phyloP scores from a whole-genome alignment of 2,113 vertebrate species.

The Climacteris rufus region DNA sequence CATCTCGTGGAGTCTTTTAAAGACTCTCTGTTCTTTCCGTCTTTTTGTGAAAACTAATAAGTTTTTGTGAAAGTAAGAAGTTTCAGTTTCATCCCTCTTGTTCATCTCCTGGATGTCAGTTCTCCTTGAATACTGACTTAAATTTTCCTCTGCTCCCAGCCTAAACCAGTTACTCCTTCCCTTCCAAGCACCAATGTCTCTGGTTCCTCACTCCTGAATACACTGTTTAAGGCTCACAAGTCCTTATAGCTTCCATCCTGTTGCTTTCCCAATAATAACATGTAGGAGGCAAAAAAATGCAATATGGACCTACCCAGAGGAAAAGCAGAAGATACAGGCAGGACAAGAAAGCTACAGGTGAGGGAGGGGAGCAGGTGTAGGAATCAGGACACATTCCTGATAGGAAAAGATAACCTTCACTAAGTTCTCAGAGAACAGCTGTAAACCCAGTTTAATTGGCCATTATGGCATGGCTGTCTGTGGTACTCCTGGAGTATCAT shows the following conservation, averaged over 20 bases:
- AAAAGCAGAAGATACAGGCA: neutral
- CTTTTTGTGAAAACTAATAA: neutral
- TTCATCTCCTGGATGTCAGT: neutral
- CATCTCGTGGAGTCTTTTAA: neutral
- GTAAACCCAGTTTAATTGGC: constrained; percentile 37
- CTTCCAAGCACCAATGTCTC: neutral
- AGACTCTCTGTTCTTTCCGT: neutral
- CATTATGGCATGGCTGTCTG: neutral
- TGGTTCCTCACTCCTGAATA: neutral
- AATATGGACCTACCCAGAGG: neutral
- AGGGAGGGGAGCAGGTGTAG: neutral
- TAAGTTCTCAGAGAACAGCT: neutral
- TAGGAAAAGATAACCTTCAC: neutral
- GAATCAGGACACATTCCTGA: neutral
- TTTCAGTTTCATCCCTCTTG: neutral
- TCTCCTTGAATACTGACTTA: neutral
- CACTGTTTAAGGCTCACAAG: neutral
- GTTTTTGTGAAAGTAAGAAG: neutral
- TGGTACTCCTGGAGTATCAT: neutral
- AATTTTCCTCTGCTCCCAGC: neutral
- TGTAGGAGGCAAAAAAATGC: neutral
- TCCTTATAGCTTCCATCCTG: neutral
- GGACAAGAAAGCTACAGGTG: neutral
- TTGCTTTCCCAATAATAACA: neutral
- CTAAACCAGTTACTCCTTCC: neutral